These are phyloP conservation scores for Phalacrocorax carbo DNA, from an alignment of 2,113 vertebrate species.

Conservation along the genomic window DNA sequence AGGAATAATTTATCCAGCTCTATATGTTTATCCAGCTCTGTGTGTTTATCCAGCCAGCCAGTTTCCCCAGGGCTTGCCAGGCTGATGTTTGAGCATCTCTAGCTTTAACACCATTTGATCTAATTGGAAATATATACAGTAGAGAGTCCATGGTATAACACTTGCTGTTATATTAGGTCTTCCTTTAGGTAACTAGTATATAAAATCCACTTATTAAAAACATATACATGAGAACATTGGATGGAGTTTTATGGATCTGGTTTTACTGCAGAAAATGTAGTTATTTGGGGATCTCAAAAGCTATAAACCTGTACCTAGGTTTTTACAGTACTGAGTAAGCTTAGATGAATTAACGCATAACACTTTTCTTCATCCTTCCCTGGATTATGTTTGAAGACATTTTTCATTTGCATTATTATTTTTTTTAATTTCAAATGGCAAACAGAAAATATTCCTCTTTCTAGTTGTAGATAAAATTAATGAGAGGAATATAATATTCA, in stretches of 20 bases:
- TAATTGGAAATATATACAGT: not conserved
- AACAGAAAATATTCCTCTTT: slow-evolving; percentile 20
- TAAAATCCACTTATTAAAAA: slow-evolving; percentile 37
- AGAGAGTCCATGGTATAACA: not conserved
- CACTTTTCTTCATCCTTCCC: not conserved
- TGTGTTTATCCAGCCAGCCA: not conserved
- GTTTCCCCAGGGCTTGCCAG: not conserved
- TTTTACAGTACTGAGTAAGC: slow-evolving; percentile 28
- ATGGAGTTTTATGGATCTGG: slow-evolving; percentile 38
- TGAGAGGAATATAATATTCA: slow-evolving; percentile 59
- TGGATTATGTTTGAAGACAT: not conserved
- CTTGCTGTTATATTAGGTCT: not conserved
- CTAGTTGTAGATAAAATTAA: slow-evolving; percentile 60
- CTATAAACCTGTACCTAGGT: slow-evolving; percentile 17
- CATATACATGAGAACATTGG: not conserved
- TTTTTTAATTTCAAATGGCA: slow-evolving; percentile 34
- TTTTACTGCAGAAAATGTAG: slow-evolving; percentile 42
- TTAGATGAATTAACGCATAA: slow-evolving; percentile 47
- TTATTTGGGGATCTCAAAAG: slow-evolving; percentile 27
- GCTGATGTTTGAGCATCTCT: not conserved
- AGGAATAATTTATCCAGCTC: not conserved
- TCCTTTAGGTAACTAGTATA: not conserved
- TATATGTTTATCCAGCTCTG: not conserved
- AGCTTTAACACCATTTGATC: not conserved
- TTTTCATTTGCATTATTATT: slow-evolving; percentile 30